These are phyloP conservation scores for Drosophila parvula DNA, from an alignment of 1,140 invertebrate genomes.

Conservation along the genomic window DNA sequence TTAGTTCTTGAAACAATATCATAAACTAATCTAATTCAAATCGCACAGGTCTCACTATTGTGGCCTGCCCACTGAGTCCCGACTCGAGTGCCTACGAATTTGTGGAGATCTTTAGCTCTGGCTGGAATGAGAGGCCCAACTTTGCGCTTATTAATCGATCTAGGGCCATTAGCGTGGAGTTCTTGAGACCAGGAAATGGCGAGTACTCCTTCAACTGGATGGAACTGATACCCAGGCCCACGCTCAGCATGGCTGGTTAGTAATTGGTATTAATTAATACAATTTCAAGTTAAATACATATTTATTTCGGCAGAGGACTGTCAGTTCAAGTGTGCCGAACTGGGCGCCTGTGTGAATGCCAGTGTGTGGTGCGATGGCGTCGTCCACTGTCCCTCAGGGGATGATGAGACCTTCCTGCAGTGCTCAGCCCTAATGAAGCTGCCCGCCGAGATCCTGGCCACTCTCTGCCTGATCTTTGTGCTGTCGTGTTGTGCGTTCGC, in stretches of 20 bases:
- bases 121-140: conserved; percentile 87
- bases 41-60: conserved; percentile 72
- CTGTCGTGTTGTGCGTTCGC: conserved; percentile 81
- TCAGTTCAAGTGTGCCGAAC: conserved; percentile 91
- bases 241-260: conserved; percentile 76
- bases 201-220: conserved; percentile 92
- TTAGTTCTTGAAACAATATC: too few species aligned
- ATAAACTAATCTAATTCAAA: neutral
- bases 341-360: conserved; percentile 94
- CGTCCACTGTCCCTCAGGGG: conserved; percentile 93
- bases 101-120: conserved; percentile 92
- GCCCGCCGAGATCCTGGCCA: conserved; percentile 89
- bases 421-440: conserved; percentile 90
- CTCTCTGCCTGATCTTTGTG: conserved; percentile 84
- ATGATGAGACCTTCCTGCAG: conserved; percentile 92
- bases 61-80: conserved; percentile 77
- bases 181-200: conserved; percentile 89
- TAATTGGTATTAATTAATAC: neutral
- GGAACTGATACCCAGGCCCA: conserved; percentile 89
- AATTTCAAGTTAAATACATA: neutral
- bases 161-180: conserved; percentile 90
- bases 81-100: conserved; percentile 77
- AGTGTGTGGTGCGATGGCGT: conserved; percentile 95
- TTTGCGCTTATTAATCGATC: conserved; percentile 85
- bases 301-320: conserved; percentile 87